These are phyloP conservation scores for Danio choprae DNA, from an alignment of 2,797 vertebrate species.

Conservation along the genomic window DNA sequence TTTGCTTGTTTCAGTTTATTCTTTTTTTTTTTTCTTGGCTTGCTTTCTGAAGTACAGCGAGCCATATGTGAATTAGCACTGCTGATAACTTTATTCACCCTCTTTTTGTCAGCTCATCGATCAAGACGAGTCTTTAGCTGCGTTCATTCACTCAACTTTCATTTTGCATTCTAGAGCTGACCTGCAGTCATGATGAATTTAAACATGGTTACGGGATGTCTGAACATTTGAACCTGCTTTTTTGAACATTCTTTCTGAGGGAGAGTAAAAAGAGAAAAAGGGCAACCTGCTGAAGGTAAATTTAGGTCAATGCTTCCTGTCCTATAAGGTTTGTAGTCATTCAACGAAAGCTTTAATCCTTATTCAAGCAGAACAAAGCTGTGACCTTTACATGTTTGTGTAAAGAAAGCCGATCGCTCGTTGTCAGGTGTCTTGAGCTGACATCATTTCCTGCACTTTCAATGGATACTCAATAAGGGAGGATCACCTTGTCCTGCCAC, in stretches of 20 bases:
- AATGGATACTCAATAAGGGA: constrained; percentile 1
- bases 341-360: constrained; percentile 7
- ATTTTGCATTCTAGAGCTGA: constrained; percentile 28
- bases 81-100: constrained; percentile 28
- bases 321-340: not conserved
- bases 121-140: constrained; percentile 26
- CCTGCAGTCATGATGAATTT: constrained; percentile 27
- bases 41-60: not conserved
- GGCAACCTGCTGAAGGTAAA: not conserved
- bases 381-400: constrained; percentile 36
- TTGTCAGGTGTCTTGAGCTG: constrained; percentile 20
- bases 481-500: constrained; percentile 20
- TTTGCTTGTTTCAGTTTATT: not conserved
- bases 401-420: not conserved
- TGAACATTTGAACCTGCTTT: constrained; percentile 4
- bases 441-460: constrained; percentile 32
- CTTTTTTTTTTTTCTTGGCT: constrained; percentile 2
- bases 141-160: constrained; percentile 29
- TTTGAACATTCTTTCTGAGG: not conserved
- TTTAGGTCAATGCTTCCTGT: not conserved
- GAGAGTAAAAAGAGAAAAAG: not conserved
- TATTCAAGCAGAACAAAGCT: constrained; percentile 13
- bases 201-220: constrained; percentile 25
- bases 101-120: constrained; percentile 36
- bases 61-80: constrained; percentile 37